phyloP scores from a whole-genome alignment of 2,797 vertebrate genomes.

The Paramormyrops hopkinsi region DNA sequence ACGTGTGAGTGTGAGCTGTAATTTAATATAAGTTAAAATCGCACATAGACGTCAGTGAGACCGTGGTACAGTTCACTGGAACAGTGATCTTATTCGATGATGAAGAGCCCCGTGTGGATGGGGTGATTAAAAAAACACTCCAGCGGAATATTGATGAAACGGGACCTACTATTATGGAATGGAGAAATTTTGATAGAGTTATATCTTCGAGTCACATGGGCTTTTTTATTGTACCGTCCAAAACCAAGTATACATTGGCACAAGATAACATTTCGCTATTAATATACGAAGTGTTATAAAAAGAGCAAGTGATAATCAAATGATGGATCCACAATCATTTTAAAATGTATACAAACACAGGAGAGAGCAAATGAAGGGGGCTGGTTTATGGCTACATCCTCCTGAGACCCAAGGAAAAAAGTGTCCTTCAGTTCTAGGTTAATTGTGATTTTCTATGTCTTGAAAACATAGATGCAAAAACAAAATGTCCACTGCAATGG shows the following conservation, averaged over 20 bases:
- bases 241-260: background rate
- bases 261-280: background rate
- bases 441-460: no score
- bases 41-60: background rate
- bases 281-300: background rate
- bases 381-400: background rate
- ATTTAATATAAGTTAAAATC: background rate
- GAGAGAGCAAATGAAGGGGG: background rate
- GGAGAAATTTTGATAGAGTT: background rate
- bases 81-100: background rate
- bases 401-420: no score
- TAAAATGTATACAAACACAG: background rate
- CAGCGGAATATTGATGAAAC: background rate
- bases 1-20: background rate
- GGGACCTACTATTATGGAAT: background rate
- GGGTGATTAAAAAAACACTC: background rate
- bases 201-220: background rate
- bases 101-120: background rate
- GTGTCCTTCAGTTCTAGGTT: no score
- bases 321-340: background rate
- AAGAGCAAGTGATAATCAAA: background rate
- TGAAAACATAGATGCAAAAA: no score
- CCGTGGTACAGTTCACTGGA: background rate
- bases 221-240: background rate
- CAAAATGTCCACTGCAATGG: no score